A percentile compares a stretch with the other conserved stretches of the same genome.
These are phyloP conservation scores for Poecilia velifera DNA, from an alignment of 2,797 vertebrate genomes.

Conservation along the genomic window DNA sequence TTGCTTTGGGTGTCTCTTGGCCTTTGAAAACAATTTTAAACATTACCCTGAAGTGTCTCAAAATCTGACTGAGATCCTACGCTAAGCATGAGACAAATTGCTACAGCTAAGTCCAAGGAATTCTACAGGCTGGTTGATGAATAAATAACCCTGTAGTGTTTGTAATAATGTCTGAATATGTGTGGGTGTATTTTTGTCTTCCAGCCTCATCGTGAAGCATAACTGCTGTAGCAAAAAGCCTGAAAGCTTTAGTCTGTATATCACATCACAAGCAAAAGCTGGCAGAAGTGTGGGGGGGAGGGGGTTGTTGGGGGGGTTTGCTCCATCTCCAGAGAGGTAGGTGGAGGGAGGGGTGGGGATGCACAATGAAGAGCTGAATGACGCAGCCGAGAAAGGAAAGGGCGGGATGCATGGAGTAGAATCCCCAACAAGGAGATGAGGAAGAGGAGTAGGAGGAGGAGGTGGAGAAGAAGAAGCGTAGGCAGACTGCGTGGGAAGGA, in stretches of 20 bases:
- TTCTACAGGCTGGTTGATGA: constrained; percentile 21
- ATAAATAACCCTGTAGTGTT: constrained; percentile 26
- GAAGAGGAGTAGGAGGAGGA: constrained; percentile 39
- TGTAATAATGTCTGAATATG: constrained; percentile 26
- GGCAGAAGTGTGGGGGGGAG: too few relatives aligned
- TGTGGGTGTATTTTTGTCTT: constrained; percentile 46
- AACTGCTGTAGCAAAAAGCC: constrained; percentile 35
- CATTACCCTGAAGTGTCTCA: background rate
- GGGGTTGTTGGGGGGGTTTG: constrained; percentile 27
- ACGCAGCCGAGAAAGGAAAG: constrained; percentile 62
- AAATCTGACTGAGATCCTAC: constrained; percentile 21
- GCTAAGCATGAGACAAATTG: constrained; percentile 16
- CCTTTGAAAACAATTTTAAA: constrained; percentile 15
- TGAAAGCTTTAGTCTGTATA: constrained; percentile 46
- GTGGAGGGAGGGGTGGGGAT: constrained; percentile 35
- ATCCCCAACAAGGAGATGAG: constrained; percentile 57
- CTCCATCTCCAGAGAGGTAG: constrained; percentile 52
- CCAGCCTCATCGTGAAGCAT: constrained; percentile 32
- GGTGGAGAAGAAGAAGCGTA: constrained; percentile 56
- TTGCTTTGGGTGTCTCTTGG: background rate
- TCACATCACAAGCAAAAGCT: constrained; percentile 33
- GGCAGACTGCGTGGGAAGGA: constrained; percentile 76
- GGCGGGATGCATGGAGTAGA: constrained; percentile 50
- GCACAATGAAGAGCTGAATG: constrained; percentile 63
- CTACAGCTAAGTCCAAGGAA: constrained; percentile 18